These are phyloP conservation scores for Phalacrocorax aristotelis DNA, from an alignment of 2,113 vertebrate genomes.

Conservation along the genomic window DNA sequence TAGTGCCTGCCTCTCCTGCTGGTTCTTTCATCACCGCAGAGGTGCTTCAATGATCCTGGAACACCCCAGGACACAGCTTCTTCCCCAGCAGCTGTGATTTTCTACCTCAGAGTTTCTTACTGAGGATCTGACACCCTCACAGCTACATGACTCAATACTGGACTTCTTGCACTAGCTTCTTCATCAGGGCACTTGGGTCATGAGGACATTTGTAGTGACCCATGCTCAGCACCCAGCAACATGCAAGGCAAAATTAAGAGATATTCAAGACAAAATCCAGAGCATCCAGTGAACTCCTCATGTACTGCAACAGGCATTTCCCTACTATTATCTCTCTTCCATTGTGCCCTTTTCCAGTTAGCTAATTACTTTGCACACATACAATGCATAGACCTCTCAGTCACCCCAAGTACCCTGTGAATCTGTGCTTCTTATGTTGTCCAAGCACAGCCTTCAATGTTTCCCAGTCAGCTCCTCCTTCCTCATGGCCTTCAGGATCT, in stretches of 20 bases:
- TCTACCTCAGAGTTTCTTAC: background rate
- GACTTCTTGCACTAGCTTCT: background rate
- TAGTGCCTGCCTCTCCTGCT: background rate
- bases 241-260: background rate
- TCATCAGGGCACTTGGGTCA: background rate
- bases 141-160: background rate
- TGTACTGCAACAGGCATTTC: background rate
- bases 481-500: background rate
- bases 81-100: background rate
- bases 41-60: background rate
- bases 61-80: background rate
- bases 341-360: background rate
- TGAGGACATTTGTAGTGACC: background rate
- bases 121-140: background rate
- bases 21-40: background rate
- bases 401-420: background rate
- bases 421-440: accelerated
- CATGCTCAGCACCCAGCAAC: background rate
- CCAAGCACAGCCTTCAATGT: background rate
- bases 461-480: background rate
- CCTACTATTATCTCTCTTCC: background rate
- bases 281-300: background rate
- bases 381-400: background rate
- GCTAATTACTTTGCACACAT: background rate
- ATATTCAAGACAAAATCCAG: background rate